Evolutionary conservation across 2,797 vertebrate species (phyloP).

Genomic region (Galaxias olidus): DNA sequence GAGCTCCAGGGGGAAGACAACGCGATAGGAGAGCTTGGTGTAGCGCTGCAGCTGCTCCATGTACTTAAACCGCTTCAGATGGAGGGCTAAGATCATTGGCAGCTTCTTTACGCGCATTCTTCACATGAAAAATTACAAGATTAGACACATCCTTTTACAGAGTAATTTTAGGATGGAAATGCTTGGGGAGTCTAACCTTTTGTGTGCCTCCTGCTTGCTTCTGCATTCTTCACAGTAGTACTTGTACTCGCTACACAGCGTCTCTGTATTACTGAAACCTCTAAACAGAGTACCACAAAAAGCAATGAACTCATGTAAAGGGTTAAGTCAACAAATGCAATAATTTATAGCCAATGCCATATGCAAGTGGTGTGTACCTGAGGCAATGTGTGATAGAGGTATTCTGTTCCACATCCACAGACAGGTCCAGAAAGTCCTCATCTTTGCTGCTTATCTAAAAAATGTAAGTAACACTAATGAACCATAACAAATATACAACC

Average conservation of each 20-base stretch:
- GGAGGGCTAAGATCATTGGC: conserved; percentile 88
- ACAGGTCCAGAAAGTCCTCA: conserved; percentile 90
- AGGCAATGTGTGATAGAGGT: conserved; percentile 89
- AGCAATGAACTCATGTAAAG: not conserved
- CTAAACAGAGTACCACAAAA: conserved; percentile 49
- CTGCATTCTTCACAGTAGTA: conserved; percentile 90
- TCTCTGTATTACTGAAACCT: conserved; percentile 92
- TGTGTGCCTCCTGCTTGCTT: conserved; percentile 91
- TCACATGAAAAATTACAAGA: not conserved
- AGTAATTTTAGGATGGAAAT: too few species aligned
- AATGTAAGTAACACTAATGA: not conserved
- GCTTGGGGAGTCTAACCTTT: conserved; percentile 69
- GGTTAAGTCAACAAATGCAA: not conserved
- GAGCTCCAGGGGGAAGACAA: conserved; percentile 87
- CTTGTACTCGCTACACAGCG: conserved; percentile 88
- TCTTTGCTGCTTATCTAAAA: conserved; percentile 89
- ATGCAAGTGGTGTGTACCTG: conserved; percentile 59
- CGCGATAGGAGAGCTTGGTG: conserved; percentile 86
- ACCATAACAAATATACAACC: conserved; percentile 23
- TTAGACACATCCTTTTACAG: not conserved
- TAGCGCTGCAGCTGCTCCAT: conserved; percentile 91
- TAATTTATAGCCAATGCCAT: not conserved
- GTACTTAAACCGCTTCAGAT: conserved; percentile 89
- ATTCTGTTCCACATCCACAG: conserved; percentile 89
- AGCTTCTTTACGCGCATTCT: conserved; percentile 78